Evolutionary conservation across 2,888 invertebrate species (phyloP).

Genomic region (Drosophila hamatofila): DNA sequence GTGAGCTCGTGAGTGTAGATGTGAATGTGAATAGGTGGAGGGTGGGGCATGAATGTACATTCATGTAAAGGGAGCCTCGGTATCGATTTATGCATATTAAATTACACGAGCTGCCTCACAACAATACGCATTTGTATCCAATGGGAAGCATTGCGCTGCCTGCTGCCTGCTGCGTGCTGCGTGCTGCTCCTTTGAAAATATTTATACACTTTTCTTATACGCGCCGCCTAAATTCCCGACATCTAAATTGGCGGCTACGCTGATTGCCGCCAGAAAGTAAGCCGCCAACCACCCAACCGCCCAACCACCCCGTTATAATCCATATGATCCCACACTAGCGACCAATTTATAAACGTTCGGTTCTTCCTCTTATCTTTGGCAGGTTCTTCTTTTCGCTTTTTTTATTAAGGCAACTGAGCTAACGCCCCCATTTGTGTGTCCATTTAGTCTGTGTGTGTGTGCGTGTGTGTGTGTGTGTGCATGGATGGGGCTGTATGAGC

Average conservation of each 20-base stretch:
- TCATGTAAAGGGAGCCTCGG: slow-evolving; percentile 18
- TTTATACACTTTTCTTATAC: slow-evolving; percentile 64
- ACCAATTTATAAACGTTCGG: slow-evolving; percentile 79
- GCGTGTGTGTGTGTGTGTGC: background rate
- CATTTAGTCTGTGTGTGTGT: slow-evolving; percentile 7
- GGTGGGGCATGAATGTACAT: slow-evolving; percentile 2
- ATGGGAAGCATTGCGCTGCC: slow-evolving; percentile 21
- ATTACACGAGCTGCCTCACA: slow-evolving; percentile 68
- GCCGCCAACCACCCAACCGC: background rate
- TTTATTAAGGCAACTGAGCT: slow-evolving; percentile 23
- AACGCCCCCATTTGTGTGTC: slow-evolving; percentile 46
- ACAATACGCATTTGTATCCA: slow-evolving; percentile 48
- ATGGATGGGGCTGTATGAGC: no score
- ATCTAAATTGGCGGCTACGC: slow-evolving; percentile 68
- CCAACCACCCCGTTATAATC: slow-evolving; percentile 55
- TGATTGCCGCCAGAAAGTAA: slow-evolving; percentile 37
- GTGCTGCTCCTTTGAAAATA: slow-evolving; percentile 53
- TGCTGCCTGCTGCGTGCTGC: slow-evolving; percentile 16
- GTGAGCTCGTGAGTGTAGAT: slow-evolving; percentile 3
- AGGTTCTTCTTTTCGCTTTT: slow-evolving; percentile 27
- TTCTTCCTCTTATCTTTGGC: slow-evolving; percentile 66
- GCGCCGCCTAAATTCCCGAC: slow-evolving; percentile 57
- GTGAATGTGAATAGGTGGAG: slow-evolving; percentile 8
- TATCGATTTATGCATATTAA: slow-evolving; percentile 83
- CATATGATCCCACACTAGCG: slow-evolving; percentile 68